phyloP scores from a whole-genome alignment of 2,113 vertebrate species.

The Cyanoramphus novaezelandiae region DNA sequence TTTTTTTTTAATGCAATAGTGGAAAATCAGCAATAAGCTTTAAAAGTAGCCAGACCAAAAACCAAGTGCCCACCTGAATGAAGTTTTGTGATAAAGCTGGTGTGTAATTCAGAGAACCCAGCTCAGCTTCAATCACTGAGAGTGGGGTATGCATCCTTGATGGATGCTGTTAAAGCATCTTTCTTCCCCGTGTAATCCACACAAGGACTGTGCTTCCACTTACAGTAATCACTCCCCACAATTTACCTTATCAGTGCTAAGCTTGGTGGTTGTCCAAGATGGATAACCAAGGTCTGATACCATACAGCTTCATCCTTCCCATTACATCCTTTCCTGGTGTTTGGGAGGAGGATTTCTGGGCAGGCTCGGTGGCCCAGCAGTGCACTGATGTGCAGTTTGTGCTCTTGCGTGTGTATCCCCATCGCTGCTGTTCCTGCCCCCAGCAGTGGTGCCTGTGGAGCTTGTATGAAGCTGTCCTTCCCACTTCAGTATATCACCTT shows the following conservation, averaged over 20 bases:
- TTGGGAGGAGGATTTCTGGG: rapidly evolving
- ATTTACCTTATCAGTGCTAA: background rate
- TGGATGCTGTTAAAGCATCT: background rate
- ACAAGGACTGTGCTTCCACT: background rate
- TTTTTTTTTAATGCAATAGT: slow-evolving; percentile 7
- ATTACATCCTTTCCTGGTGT: rapidly evolving
- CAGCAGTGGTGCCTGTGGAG: rapidly evolving
- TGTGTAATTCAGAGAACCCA: background rate
- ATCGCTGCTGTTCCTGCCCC: background rate
- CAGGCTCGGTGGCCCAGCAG: background rate
- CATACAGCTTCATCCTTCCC: background rate
- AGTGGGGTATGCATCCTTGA: too few relatives aligned
- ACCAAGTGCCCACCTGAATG: background rate
- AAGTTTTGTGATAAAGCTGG: background rate
- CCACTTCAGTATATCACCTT: too few relatives aligned
- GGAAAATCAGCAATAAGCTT: background rate
- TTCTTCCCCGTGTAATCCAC: background rate
- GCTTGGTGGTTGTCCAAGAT: background rate
- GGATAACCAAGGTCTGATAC: background rate
- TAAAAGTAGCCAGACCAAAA: background rate
- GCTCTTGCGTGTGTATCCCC: rapidly evolving
- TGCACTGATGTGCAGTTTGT: background rate
- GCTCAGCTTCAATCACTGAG: background rate
- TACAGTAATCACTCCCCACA: background rate
- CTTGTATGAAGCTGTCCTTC: background rate